Base-by-base conservation (phyloP, 2,113 vertebrate genomes). In the Bungarus multicinctus region DNA sequence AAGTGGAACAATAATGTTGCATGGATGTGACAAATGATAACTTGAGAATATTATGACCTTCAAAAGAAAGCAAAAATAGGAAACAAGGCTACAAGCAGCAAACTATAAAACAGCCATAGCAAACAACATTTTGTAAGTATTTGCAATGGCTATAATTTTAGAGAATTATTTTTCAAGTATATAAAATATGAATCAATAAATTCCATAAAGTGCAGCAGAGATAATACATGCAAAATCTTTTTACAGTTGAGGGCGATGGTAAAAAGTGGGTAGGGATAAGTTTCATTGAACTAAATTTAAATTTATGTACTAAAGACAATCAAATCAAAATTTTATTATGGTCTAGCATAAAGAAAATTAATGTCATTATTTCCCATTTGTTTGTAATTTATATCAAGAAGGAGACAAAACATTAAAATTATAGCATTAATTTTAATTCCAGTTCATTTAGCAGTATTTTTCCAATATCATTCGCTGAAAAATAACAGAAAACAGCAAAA, bases 181-280 rank as follows among this genome's bases (percentile, higher is more conserved):
- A 96, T 22, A 92, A 45, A 92, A 91, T 92, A 87, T 52, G 93
- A 92, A 92, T 0, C 23, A 94, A 55, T 85, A 23, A 20, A 53
- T 39, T 52, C 47, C 50, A 53, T 52, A 45, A 12, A 52, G 4
- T 22, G 45, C 69, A 39, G 20, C 6, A 25, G n/a, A 81, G 69
- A 81, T 81, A 81, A 81, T 43, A 8, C 18, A 81, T 81, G 7
- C 34, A 81, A 39, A 81, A 39, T 81, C n/a, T 81, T 81, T 81
- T 81, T 81, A 43, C 34, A 81, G 18, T 2, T 81, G 74, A 81
- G 16, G 34, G 18, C 5, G 20, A 39, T 39, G 16, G n/a, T 74
- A 2, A 43, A 81, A 81, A 43, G 34, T 43, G 7, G 16, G 16
- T 81, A 81, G 18, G 20, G 18, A 43, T 8, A 81, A 22, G 47